These are phyloP conservation scores for Bombus picipes DNA, from an alignment of 1,140 invertebrate species.

Conservation along the genomic window DNA sequence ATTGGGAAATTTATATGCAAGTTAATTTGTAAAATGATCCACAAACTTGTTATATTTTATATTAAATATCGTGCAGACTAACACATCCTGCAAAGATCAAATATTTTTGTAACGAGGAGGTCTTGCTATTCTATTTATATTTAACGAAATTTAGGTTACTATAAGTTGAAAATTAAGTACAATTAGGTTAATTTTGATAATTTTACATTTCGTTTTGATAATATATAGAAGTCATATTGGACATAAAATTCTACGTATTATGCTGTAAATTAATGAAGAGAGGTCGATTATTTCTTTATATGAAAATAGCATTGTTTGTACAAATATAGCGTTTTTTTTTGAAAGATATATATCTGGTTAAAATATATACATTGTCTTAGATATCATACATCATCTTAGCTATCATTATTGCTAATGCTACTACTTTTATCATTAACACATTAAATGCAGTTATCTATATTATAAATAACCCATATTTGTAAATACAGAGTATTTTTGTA, in stretches of 20 bases:
- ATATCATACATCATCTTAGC: too few species aligned
- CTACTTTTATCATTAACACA: too few species aligned
- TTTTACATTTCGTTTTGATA: not conserved
- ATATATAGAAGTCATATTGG: not conserved
- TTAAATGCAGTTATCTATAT: too few species aligned
- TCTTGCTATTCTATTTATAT: not conserved
- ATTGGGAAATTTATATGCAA: too few species aligned
- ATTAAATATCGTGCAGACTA: not conserved
- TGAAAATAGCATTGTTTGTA: not conserved
- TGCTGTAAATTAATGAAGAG: not conserved
- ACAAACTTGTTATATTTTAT: not conserved
- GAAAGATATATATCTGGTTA: not conserved
- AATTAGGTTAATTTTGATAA: not conserved
- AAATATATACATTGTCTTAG: too few species aligned
- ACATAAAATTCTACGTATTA: not conserved
- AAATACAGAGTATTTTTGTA: not conserved
- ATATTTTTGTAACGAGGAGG: not conserved
- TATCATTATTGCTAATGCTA: too few species aligned
- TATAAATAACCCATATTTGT: too few species aligned
- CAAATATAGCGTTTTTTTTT: not conserved
- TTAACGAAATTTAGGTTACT: not conserved
- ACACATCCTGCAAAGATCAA: not conserved
- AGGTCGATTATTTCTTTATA: not conserved
- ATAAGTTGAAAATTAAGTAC: not conserved
- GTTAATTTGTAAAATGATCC: too few species aligned